These are phyloP conservation scores for Sialis lutaria DNA, from an alignment of 2,888 invertebrate genomes.

Conservation along the genomic window DNA sequence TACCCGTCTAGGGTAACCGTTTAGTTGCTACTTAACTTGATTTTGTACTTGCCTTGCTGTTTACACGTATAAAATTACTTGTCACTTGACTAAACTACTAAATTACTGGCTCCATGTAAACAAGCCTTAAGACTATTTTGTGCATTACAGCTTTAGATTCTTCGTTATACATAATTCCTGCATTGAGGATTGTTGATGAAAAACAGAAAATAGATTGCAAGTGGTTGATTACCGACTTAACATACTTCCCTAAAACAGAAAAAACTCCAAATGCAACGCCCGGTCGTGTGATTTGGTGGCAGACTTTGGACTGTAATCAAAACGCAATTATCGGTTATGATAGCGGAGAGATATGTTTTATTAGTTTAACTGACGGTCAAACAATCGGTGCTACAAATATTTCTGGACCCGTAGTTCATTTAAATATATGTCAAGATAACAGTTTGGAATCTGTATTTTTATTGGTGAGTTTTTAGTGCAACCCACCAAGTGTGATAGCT, in stretches of 20 bases:
- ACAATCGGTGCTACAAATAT: slow-evolving; percentile 49
- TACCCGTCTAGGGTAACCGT: too few species aligned
- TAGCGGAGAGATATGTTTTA: slow-evolving; percentile 35
- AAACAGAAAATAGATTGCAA: slow-evolving; percentile 32
- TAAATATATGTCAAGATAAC: slow-evolving; percentile 58
- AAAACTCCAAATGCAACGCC: slow-evolving; percentile 28
- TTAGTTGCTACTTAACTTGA: too few species aligned
- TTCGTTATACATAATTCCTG: slow-evolving; percentile 42
- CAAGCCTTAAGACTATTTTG: too few species aligned
- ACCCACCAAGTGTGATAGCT: slow-evolving; percentile 5
- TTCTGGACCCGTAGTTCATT: slow-evolving; percentile 37
- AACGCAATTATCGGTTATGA: slow-evolving; percentile 55
- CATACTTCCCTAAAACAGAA: slow-evolving; percentile 26
- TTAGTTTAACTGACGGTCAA: slow-evolving; percentile 51
- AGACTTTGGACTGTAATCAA: slow-evolving; percentile 52
- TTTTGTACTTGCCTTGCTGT: too few species aligned
- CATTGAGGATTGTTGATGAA: slow-evolving; percentile 35
- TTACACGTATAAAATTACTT: too few species aligned
- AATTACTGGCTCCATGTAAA: too few species aligned
- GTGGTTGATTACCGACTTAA: slow-evolving; percentile 39
- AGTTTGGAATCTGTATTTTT: slow-evolving; percentile 37
- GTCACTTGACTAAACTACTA: too few species aligned
- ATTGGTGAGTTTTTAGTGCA: slow-evolving; percentile 45
- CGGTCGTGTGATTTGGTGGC: slow-evolving; percentile 57
- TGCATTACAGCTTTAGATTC: slow-evolving; percentile 30